Evolutionary conservation across 2,113 vertebrate species (phyloP).

Genomic region (Sylvietta virens): DNA sequence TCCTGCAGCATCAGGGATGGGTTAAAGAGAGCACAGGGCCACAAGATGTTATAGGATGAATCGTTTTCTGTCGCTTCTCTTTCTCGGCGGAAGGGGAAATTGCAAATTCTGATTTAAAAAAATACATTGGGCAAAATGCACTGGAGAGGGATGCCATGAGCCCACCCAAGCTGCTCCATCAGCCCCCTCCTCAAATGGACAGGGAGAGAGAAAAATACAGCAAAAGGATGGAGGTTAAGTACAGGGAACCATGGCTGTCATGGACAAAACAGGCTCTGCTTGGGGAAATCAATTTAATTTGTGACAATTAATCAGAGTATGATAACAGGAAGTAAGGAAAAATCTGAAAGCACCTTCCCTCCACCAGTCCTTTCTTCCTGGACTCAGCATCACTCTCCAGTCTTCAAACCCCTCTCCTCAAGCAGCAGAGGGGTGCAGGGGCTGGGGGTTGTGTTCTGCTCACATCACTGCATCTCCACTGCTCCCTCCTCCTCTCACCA

Average conservation of each 20-base stretch:
- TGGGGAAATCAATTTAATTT: neutral
- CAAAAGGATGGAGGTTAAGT: neutral
- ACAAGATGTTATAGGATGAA: neutral
- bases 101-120: neutral
- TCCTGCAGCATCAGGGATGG: neutral
- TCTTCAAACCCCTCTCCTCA: neutral
- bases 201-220: neutral
- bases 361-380: neutral
- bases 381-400: neutral
- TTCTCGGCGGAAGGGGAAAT: neutral
- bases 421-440: neutral
- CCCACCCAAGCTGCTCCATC: neutral
- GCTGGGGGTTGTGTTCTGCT: neutral
- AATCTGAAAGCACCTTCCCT: neutral
- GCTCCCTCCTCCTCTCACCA: neutral
- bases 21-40: neutral
- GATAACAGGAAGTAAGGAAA: neutral
- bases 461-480: neutral
- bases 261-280: neutral
- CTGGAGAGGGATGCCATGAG: neutral
- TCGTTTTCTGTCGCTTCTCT: accelerated
- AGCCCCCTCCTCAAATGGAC: neutral
- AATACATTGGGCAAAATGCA: neutral
- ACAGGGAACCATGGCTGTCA: neutral
- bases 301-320: neutral